These are phyloP conservation scores for Dendrolimus houi DNA, from an alignment of 2,888 invertebrate genomes.

Conservation along the genomic window DNA sequence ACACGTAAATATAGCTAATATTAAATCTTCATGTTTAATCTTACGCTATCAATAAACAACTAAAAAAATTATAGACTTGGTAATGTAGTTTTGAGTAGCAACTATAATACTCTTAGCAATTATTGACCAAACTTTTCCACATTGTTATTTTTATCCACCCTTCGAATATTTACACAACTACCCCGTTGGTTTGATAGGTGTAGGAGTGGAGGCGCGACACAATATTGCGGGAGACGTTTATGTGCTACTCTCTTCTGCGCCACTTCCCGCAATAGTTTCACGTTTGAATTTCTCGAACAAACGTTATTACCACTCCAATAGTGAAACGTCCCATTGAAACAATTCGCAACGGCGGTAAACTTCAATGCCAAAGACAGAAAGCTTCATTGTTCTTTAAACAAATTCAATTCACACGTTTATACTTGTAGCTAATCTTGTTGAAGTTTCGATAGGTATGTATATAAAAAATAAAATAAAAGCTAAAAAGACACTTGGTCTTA, in stretches of 20 bases:
- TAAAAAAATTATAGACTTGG: no score
- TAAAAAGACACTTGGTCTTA: no score
- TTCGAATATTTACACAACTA: background rate
- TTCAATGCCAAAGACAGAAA: slow-evolving; percentile 59
- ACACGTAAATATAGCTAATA: no score
- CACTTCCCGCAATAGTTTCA: slow-evolving; percentile 46
- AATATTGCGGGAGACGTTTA: slow-evolving; percentile 39
- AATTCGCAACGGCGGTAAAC: slow-evolving; percentile 61
- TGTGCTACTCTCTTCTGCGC: slow-evolving; percentile 33
- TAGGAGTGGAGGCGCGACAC: slow-evolving; percentile 15
- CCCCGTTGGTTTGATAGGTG: slow-evolving; percentile 12
- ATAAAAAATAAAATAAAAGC: no score
- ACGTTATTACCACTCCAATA: slow-evolving; percentile 65
- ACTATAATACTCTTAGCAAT: no score
- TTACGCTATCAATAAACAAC: no score
- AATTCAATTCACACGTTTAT: no score
- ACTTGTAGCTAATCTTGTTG: no score
- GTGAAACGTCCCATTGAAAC: slow-evolving; percentile 59
- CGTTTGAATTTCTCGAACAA: slow-evolving; percentile 68
- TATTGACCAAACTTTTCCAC: background rate
- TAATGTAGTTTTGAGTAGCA: no score
- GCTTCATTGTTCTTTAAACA: slow-evolving; percentile 24
- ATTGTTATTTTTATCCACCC: background rate
- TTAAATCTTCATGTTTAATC: no score
- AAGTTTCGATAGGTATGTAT: no score